A percentile compares a stretch with the other conserved stretches of the same genome.
These are phyloP conservation scores for Enteromius mattozi DNA, from an alignment of 2,797 vertebrate species.

Conservation along the genomic window DNA sequence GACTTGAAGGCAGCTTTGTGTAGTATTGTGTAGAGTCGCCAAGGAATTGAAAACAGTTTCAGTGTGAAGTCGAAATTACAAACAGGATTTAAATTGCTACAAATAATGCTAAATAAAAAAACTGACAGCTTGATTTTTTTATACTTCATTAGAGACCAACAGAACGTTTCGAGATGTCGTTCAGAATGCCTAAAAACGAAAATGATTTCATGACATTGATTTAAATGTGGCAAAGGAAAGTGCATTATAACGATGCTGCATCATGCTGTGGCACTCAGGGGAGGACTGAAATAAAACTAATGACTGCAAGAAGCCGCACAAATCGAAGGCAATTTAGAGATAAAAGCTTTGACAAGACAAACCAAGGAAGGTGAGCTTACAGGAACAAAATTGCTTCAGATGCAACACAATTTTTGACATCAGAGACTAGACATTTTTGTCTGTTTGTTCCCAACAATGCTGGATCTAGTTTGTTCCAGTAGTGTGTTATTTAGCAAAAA, in stretches of 20 bases:
- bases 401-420: slow-evolving; percentile 46
- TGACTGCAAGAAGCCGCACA: slow-evolving; percentile 37
- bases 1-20: not conserved
- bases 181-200: slow-evolving; percentile 6
- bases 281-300: slow-evolving; percentile 46
- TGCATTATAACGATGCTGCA: slow-evolving; percentile 15
- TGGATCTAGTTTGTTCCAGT: slow-evolving; percentile 1
- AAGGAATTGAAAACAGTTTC: not conserved
- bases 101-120: not conserved
- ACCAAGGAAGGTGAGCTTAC: slow-evolving; percentile 35
- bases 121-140: not conserved
- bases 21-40: not conserved
- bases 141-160: not conserved
- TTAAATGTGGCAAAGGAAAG: slow-evolving; percentile 42
- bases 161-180: not conserved
- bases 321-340: slow-evolving; percentile 51
- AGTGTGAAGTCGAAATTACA: not conserved
- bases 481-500: not conserved
- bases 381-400: slow-evolving; percentile 41
- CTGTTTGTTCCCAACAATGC: slow-evolving; percentile 21
- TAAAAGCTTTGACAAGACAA: slow-evolving; percentile 51
- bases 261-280: slow-evolving; percentile 34
- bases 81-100: not conserved
- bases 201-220: slow-evolving; percentile 38
- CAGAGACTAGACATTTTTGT: slow-evolving; percentile 45